Percentiles rank a stretch among this genome's conserved stretches.
These are phyloP conservation scores for Clitarchus hookeri DNA, from an alignment of 2,888 invertebrate genomes.

Conservation along the genomic window DNA sequence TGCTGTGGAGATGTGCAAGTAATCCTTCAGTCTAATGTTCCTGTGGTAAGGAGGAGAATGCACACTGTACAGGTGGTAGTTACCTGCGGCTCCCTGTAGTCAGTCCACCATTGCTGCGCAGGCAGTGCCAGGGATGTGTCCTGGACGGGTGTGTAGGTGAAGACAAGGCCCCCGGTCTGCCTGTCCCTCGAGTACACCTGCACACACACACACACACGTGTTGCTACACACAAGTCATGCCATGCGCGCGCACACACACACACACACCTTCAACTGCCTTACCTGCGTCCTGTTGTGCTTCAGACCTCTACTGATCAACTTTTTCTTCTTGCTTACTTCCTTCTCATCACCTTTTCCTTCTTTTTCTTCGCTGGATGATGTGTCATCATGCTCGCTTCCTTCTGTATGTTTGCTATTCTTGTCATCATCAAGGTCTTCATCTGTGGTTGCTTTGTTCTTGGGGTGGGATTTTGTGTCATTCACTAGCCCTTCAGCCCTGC, in stretches of 20 bases:
- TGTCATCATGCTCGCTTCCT: not conserved
- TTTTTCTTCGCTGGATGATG: not conserved
- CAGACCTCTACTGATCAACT: not conserved
- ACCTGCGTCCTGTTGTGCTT: not conserved
- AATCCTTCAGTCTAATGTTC: too few species aligned
- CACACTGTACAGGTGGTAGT: too few species aligned
- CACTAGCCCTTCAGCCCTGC: not conserved
- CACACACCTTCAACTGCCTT: not conserved
- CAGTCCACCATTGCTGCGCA: not conserved
- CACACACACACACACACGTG: not conserved
- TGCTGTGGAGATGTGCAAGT: too few species aligned
- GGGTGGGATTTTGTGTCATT: not conserved
- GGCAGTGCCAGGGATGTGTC: not conserved
- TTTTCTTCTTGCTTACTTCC: not conserved
- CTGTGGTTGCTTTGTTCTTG: not conserved
- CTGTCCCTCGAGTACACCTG: not conserved
- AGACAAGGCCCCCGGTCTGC: not conserved
- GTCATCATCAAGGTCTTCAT: not conserved
- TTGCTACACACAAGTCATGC: too few species aligned
- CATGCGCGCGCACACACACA: too few species aligned
- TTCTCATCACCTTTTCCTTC: not conserved
- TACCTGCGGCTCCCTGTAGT: not conserved
- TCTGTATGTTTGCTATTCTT: not conserved
- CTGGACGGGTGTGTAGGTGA: not conserved
- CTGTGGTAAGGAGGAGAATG: too few species aligned